Evolutionary conservation across 2,797 vertebrate species (phyloP).

Genomic region (Spatula clypeata): DNA sequence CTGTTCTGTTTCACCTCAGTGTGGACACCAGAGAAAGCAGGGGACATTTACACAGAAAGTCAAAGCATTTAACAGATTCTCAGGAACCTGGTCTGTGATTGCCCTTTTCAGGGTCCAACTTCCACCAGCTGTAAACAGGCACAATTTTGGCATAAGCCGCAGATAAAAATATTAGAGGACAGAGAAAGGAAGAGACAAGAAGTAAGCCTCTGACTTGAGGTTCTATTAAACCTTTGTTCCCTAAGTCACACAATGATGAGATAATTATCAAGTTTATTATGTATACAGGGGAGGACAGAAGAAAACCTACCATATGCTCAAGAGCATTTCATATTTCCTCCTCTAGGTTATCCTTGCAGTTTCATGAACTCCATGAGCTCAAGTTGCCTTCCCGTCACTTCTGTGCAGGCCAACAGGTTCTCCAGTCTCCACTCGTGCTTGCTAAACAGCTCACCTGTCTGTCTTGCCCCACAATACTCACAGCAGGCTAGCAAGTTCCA

Average conservation of each 20-base stretch:
- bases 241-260: not conserved
- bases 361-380: not conserved
- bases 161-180: not conserved
- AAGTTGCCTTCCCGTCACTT: not conserved
- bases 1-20: not conserved
- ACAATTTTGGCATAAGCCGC: not conserved
- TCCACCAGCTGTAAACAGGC: not conserved
- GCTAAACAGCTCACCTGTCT: not conserved
- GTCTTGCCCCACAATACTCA: accelerated
- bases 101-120: not conserved
- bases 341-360: not conserved
- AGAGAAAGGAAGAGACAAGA: not conserved
- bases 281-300: not conserved
- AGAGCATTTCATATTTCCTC: not conserved
- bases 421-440: not conserved
- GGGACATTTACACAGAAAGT: not conserved
- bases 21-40: not conserved
- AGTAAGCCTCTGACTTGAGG: not conserved
- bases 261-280: not conserved
- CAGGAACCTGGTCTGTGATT: not conserved
- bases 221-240: not conserved
- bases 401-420: not conserved
- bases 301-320: not conserved
- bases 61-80: not conserved
- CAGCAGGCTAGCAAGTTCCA: not conserved